A percentile compares a stretch with the other conserved stretches of the same genome.
phyloP scores from a whole-genome alignment of 2,113 vertebrate genomes.

The Butastur rufipennis region DNA sequence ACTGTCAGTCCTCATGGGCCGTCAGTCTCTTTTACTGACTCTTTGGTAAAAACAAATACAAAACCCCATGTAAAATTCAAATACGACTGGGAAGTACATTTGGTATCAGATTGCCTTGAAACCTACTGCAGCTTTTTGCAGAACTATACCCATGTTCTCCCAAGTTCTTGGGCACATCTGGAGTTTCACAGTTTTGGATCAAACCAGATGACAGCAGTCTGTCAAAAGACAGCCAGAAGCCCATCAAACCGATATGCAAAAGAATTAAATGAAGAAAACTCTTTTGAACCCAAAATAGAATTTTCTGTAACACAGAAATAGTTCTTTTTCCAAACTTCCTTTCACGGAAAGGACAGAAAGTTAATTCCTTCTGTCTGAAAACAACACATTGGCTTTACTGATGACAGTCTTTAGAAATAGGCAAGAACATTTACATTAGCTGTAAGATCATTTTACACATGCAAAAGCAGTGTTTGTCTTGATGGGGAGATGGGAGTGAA shows the following conservation, averaged over 20 bases:
- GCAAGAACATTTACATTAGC: not conserved
- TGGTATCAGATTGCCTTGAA: constrained; percentile 33
- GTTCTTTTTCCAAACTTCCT: constrained; percentile 38
- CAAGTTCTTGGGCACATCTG: constrained; percentile 58
- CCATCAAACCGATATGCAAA: constrained; percentile 49
- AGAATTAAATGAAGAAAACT: constrained; percentile 42
- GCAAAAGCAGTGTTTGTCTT: fast-evolving
- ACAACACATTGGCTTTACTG: not conserved
- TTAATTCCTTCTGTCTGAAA: constrained; percentile 33
- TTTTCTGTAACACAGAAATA: constrained; percentile 46
- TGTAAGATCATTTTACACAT: not conserved
- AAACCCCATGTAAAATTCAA: constrained; percentile 7
- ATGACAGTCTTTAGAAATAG: not conserved
- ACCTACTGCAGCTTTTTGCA: constrained; percentile 11
- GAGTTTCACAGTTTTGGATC: constrained; percentile 61
- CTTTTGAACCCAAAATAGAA: constrained; percentile 50
- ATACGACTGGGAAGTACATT: not conserved
- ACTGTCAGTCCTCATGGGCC: not conserved
- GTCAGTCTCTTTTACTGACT: not conserved
- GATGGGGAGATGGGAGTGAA: not conserved
- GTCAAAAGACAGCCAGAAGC: constrained; percentile 58
- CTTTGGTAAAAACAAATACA: not conserved
- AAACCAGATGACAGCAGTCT: constrained; percentile 64
- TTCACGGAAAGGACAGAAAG: constrained; percentile 31
- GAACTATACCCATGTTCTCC: constrained; percentile 22